Base-by-base conservation (phyloP, 2,888 invertebrate genomes). In the Galerucella calmariensis region DNA sequence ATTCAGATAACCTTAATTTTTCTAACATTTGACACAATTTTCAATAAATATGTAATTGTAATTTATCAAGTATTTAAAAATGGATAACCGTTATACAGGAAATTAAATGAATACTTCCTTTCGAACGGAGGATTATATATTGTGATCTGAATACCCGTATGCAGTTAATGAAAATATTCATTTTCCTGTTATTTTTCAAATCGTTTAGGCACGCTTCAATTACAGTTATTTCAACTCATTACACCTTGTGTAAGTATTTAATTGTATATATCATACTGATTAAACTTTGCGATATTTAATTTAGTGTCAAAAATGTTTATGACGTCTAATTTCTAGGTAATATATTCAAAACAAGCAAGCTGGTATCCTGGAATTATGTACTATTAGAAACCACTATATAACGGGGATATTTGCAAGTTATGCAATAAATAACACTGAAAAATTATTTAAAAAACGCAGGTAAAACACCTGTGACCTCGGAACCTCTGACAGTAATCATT, bases 171-270 rank as follows among this genome's bases (percentile, higher is more conserved):
- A 69, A 69, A 69, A 53, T 53, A 48, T 53, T 14, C 63, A 63
- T 69, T 69, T 69, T 69, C 69, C 69, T 61, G 69, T 63, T 61
- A 53, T 35, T 69, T 61, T 41, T 69, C 51, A 44, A 66, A 67
- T 65, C 44, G 20, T 44, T 46, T n/a, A 46, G 20, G 63, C 46
- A 46, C 20, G 63, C 46, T 65, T 65, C 46, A 46, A 46, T 46
- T 65, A 20, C 16, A 46, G 46, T 46, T 20, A 11, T 20, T 46
- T 65, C 63, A 46, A 65, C 20, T 46, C 12, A 46, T 16, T 20
- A 20, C 20, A 56, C 10, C 56, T 56, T 56, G 16, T 56, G 16
- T 16, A 20, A 20, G 9, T 20, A 14, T 16, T 10, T 56, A 16
- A 20, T 56, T 56, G 14, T 48, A 48, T 48, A 48, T 48, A 48